Percentiles rank a stretch among this genome's conserved stretches.
Conservation (phyloP, 2,113 vertebrate genomes). For the Cepphus grylle region DNA sequence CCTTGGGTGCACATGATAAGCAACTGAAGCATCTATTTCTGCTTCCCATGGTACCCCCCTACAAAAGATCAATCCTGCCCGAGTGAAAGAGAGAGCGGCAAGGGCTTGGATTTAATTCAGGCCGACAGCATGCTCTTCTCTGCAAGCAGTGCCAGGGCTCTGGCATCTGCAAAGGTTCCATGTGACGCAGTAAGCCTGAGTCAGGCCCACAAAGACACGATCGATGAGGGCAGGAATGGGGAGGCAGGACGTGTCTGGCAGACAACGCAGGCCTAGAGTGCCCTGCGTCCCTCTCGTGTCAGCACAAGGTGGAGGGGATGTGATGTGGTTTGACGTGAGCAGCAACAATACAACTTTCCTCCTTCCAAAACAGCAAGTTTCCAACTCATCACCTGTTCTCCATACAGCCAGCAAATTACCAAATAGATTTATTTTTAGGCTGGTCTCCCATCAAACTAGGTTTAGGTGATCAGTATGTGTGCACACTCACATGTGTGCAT, state of each 20-base stretch:
- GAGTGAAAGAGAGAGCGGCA: neutral
- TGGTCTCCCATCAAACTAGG: neutral
- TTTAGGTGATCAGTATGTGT: neutral
- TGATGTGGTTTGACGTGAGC: neutral
- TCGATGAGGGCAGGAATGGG: neutral
- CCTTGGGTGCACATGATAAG: neutral
- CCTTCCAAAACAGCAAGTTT: neutral
- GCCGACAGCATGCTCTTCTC: neutral
- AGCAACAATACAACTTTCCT: neutral
- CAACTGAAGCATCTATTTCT: neutral
- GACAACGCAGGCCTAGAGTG: neutral
- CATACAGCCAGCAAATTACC: fast-evolving
- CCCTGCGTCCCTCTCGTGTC: neutral
- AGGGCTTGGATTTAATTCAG: neutral
- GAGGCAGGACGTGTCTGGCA: neutral
- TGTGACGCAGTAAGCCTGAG: neutral
- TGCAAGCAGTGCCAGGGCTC: neutral
- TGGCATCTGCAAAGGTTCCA: neutral
- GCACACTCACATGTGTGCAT: neutral
- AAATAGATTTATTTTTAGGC: neutral
- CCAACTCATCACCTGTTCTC: neutral
- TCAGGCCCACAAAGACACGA: neutral
- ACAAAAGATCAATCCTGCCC: neutral
- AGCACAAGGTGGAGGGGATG: neutral
- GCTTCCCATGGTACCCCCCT: neutral